phyloP scores from a whole-genome alignment of 1,140 invertebrate genomes.

The Drosophila tristis region DNA sequence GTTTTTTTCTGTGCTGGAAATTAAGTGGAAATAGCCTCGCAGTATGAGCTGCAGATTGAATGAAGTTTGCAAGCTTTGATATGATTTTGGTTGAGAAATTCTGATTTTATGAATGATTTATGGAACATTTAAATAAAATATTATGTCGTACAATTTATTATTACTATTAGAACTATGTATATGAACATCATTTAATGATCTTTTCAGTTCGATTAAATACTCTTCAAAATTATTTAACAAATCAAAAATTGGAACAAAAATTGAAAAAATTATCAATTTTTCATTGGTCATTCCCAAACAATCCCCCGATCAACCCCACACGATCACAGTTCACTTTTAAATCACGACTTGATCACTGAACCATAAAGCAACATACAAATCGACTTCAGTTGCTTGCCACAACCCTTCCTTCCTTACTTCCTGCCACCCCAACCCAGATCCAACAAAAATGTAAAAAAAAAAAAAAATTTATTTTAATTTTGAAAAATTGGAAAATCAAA shows the following conservation, averaged over 20 bases:
- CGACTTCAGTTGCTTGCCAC: slow-evolving; percentile 40
- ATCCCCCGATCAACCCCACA: slow-evolving; percentile 2
- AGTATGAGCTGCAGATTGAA: not conserved
- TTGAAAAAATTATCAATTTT: too few species aligned
- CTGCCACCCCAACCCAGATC: not conserved
- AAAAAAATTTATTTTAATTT: slow-evolving; percentile 11
- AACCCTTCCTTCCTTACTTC: not conserved
- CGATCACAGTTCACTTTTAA: slow-evolving; percentile 32
- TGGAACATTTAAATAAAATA: not conserved
- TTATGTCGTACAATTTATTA: not conserved
- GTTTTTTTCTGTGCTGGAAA: slow-evolving; percentile 15
- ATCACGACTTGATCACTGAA: slow-evolving; percentile 18
- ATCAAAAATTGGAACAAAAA: not conserved
- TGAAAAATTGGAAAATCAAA: slow-evolving; percentile 10
- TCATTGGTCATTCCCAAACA: not conserved
- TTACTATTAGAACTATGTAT: not conserved
- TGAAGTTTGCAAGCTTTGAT: not conserved
- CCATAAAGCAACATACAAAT: slow-evolving; percentile 37
- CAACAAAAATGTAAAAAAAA: not conserved
- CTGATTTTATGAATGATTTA: too few species aligned
- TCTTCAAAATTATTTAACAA: not conserved
- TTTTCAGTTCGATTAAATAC: slow-evolving; percentile 3
- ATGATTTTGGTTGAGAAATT: not conserved
- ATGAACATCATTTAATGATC: not conserved
- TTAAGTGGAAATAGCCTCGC: slow-evolving; percentile 19